A percentile compares a stretch with the other conserved stretches of the same genome.
These are phyloP conservation scores for Orestias chungarensis DNA, from an alignment of 2,797 vertebrate genomes.

Conservation along the genomic window DNA sequence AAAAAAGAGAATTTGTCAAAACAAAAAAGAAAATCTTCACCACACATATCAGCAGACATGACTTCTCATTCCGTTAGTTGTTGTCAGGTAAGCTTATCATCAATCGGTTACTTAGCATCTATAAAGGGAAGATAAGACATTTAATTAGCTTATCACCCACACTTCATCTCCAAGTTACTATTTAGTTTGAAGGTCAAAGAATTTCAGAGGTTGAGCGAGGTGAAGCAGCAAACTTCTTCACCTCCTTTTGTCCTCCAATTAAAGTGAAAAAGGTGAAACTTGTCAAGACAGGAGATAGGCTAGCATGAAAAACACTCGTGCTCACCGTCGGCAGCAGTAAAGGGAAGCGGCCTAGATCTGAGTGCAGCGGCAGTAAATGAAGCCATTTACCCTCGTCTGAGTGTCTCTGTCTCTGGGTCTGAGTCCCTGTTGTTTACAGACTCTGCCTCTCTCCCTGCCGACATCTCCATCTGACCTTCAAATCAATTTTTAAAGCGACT, in stretches of 20 bases:
- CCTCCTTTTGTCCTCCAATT: slow-evolving; percentile 12
- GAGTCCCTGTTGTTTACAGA: slow-evolving; percentile 25
- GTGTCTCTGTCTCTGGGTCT: slow-evolving; percentile 7
- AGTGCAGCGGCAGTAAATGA: slow-evolving; percentile 26
- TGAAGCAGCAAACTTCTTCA: slow-evolving; percentile 3
- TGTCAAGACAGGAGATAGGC: slow-evolving; percentile 25
- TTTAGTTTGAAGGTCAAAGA: slow-evolving; percentile 1
- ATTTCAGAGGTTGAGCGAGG: slow-evolving; percentile 13
- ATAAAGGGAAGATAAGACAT: slow-evolving; percentile 3
- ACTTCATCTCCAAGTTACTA: slow-evolving; percentile 12
- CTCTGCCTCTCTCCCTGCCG: neutral
- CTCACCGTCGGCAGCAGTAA: slow-evolving; percentile 5
- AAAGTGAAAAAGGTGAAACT: slow-evolving; percentile 14
- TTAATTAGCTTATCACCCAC: slow-evolving; percentile 32
- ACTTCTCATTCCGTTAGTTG: slow-evolving; percentile 10
- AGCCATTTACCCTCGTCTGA: slow-evolving; percentile 29
- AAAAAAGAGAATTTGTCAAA: neutral
- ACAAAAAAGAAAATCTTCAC: neutral
- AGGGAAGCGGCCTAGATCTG: slow-evolving; percentile 1
- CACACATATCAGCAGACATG: neutral
- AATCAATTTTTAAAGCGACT: slow-evolving; percentile 30
- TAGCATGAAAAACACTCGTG: slow-evolving; percentile 7
- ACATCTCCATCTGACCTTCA: slow-evolving; percentile 35
- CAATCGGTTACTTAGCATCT: slow-evolving; percentile 19
- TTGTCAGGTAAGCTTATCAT: slow-evolving; percentile 20